phyloP scores from a whole-genome alignment of 1,140 invertebrate genomes.

The Arion vulgaris region DNA sequence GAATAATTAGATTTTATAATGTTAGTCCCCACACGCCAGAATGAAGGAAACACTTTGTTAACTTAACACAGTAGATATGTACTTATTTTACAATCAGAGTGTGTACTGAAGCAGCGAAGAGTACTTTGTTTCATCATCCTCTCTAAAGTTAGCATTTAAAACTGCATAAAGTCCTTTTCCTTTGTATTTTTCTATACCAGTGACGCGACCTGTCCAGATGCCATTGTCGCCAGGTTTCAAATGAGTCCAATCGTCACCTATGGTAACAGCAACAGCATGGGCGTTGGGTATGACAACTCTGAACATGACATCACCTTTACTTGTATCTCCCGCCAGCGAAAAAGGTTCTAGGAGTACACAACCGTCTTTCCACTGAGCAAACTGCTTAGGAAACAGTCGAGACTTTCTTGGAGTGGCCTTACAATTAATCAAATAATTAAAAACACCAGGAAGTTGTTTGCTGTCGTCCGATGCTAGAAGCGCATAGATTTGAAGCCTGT shows the following conservation, averaged over 20 bases:
- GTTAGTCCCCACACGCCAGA: no score
- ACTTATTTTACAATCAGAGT: constrained; percentile 36
- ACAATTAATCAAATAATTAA: constrained; percentile 69
- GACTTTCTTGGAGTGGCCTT: constrained; percentile 34
- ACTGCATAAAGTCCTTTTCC: constrained; percentile 59
- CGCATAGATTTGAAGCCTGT: constrained; percentile 71
- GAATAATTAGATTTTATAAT: no score
- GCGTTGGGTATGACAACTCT: constrained; percentile 65
- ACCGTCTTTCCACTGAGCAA: constrained; percentile 72
- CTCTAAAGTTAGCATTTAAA: constrained; percentile 69
- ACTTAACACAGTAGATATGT: no score
- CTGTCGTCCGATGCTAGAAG: constrained; percentile 63
- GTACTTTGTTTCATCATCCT: constrained; percentile 66
- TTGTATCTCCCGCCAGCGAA: constrained; percentile 46
- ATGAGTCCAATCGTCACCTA: constrained; percentile 69
- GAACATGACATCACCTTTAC: constrained; percentile 57
- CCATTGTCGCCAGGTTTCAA: constrained; percentile 53
- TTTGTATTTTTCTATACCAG: constrained; percentile 52
- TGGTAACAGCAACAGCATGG: constrained; percentile 67
- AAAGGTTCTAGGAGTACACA: constrained; percentile 68
- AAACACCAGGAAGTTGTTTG: constrained; percentile 69
- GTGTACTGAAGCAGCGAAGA: constrained; percentile 70
- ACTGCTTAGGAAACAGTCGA: constrained; percentile 69
- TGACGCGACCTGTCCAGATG: constrained; percentile 66
- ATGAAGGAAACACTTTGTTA: no score